Base-by-base conservation (phyloP, 2,888 invertebrate species). In the Emesis russula region DNA sequence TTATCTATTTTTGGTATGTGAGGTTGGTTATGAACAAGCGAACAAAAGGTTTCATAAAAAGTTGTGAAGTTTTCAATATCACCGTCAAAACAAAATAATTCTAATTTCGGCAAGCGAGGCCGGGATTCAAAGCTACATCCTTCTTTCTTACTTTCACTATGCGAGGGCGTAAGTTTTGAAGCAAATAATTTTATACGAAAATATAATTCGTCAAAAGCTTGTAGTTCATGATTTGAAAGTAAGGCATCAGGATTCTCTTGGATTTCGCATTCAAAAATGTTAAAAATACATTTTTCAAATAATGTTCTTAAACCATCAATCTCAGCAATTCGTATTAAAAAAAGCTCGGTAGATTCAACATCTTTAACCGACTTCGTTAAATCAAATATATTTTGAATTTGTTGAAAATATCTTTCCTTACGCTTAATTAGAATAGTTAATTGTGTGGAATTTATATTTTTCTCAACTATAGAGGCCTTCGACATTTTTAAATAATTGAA, bases 1-100 rank as follows among this genome's bases (percentile, higher is more conserved):
- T 83, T 88, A 33, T 81, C 80, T 58, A 82, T 83, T 5, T 81
- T 58, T 13, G 77, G 11, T 70, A 86, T 81, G 3, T 71, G 81
- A 11, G 18, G 63, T 78, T 73, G 83, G 75, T 81, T 88, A 70
- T 88, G 88, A 33, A 88, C 77, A 13, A 88, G 75, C 6, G 88
- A 88, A 81, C 58, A 75, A 63, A 88, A 88, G n/a, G 88, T 88
- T 38, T 88, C 82, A 66, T 84, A 86, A 84, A 88, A 87, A 38
- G 90, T 92, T 70, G 33, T 70, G 41, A 79, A 83, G 58, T 77
- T 81, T 18, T 81, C 81, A 6, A 81, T 41, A 3, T 81, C 68
- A 13, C 81, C 73, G 38, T 63, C 70, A 38, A 81, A 81, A n/a
- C 48, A 36, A 33, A 38, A 74, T 18, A 81, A 18, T 58, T 18